Evolutionary conservation across 2,888 invertebrate species (phyloP).

Genomic region (Drosophila rubida): DNA sequence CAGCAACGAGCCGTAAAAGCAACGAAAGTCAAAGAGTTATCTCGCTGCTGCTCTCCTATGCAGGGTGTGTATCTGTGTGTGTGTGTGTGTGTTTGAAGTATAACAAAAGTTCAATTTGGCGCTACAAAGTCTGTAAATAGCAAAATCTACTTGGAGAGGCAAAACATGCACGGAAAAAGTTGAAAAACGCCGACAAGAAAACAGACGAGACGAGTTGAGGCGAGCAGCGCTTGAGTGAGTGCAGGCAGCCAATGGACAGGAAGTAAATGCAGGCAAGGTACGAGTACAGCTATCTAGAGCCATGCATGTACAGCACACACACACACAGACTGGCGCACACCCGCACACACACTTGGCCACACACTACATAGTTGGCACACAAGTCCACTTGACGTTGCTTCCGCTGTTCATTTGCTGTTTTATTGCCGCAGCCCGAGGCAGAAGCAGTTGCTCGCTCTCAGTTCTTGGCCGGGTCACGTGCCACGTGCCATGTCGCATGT

Average conservation of each 20-base stretch:
- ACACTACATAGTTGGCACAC: slow-evolving; percentile 9
- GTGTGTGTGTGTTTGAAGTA: slow-evolving; percentile 33
- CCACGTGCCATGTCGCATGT: slow-evolving; percentile 70
- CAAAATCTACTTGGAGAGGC: slow-evolving; percentile 60
- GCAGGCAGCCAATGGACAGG: slow-evolving; percentile 62
- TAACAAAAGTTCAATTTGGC: slow-evolving; percentile 78
- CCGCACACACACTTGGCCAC: not conserved
- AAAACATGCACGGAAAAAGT: slow-evolving; percentile 65
- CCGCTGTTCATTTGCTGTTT: slow-evolving; percentile 79
- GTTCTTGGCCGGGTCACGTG: slow-evolving; percentile 63
- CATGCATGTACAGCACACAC: slow-evolving; percentile 19
- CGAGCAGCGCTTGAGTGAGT: slow-evolving; percentile 2
- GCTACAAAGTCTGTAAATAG: slow-evolving; percentile 75
- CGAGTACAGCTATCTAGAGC: slow-evolving; percentile 39
- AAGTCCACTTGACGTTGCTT: slow-evolving; percentile 70
- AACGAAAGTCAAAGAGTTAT: slow-evolving; percentile 61
- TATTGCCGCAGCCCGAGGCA: slow-evolving; percentile 63
- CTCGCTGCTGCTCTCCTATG: slow-evolving; percentile 21
- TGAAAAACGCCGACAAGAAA: slow-evolving; percentile 25
- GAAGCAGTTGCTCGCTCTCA: slow-evolving; percentile 30
- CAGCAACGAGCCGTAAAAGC: slow-evolving; percentile 30
- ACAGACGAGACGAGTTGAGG: not conserved
- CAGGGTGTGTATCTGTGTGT: slow-evolving; percentile 6
- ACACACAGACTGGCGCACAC: slow-evolving; percentile 15
- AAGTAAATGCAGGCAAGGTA: slow-evolving; percentile 62